phyloP scores from a whole-genome alignment of 2,797 vertebrate genomes.

The Tenualosa ilisha region DNA sequence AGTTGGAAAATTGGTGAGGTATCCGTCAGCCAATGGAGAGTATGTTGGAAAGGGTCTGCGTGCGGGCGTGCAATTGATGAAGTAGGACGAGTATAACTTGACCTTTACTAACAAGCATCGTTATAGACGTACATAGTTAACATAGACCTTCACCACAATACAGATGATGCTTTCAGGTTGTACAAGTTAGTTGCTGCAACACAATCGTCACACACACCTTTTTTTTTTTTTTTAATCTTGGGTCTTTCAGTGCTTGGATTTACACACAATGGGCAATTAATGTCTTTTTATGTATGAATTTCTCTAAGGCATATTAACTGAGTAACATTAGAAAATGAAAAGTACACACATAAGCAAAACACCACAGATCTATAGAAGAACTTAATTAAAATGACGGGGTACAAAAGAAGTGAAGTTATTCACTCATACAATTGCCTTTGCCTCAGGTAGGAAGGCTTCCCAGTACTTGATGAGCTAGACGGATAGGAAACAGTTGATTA shows the following conservation, averaged over 20 bases:
- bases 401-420: neutral
- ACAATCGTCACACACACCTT: neutral
- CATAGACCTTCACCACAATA: neutral
- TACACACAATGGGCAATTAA: neutral
- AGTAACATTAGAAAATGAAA: neutral
- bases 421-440: constrained; percentile 92
- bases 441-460: constrained; percentile 96
- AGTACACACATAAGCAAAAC: neutral
- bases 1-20: too few species aligned
- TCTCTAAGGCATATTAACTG: neutral
- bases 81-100: too few species aligned
- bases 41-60: too few species aligned
- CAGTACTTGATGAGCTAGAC: constrained; percentile 92
- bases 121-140: neutral
- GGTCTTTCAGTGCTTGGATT: neutral
- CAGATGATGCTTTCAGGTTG: neutral
- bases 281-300: neutral
- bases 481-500: neutral
- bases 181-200: neutral
- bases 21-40: too few species aligned
- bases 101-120: neutral
- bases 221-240: neutral
- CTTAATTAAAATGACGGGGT: neutral
- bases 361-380: neutral
- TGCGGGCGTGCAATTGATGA: too few species aligned